Percentiles rank a stretch among this genome's conserved stretches.
These are phyloP conservation scores for Gasterosteus aculeatus DNA, from an alignment of 2,113 vertebrate genomes.

Conservation along the genomic window DNA sequence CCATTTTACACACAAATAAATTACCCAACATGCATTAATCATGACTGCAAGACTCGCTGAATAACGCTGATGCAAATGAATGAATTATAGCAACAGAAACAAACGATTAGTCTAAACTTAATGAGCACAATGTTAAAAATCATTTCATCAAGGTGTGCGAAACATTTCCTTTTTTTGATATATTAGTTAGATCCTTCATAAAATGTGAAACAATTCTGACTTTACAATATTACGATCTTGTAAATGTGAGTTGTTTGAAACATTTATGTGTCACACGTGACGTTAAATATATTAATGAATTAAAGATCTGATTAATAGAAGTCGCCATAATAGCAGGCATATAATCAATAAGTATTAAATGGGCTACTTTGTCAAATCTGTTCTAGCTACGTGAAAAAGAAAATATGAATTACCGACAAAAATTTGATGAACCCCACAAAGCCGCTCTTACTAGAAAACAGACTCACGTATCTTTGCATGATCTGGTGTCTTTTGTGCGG, in stretches of 20 bases:
- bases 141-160: no score
- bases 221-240: constrained; percentile 17
- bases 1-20: constrained; percentile 44
- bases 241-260: constrained; percentile 17
- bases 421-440: not conserved
- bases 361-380: not conserved
- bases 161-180: not conserved
- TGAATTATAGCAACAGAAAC: constrained; percentile 8
- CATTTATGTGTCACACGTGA: not conserved
- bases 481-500: constrained; percentile 89
- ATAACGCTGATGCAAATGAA: constrained; percentile 35
- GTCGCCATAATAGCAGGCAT: not conserved
- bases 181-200: constrained; percentile 10
- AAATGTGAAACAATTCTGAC: constrained; percentile 12
- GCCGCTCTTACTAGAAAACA: no score
- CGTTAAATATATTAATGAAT: not conserved
- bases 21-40: constrained; percentile 41
- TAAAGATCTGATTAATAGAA: not conserved
- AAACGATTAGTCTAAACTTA: constrained; percentile 4
- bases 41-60: constrained; percentile 38
- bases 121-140: not conserved
- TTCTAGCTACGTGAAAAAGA: not conserved
- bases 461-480: constrained; percentile 92
- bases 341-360: not conserved
- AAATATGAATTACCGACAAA: not conserved